Evolutionary conservation across 2,888 invertebrate species (phyloP), one percentile per base, ranked within the genome.

Genomic region (Calliopum simillimum): DNA sequence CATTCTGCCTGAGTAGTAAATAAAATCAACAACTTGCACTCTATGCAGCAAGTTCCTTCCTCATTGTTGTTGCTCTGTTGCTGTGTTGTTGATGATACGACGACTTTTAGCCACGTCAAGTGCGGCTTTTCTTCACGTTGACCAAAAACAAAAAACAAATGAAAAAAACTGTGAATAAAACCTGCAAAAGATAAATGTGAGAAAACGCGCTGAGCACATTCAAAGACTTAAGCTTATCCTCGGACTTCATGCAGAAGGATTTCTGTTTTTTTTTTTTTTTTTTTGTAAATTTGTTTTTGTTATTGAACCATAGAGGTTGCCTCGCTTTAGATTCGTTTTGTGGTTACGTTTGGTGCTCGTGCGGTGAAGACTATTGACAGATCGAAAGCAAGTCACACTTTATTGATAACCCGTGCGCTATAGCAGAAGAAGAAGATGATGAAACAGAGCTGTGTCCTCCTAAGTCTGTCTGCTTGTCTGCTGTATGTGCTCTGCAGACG

Each of bases 181-280:
- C 49, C 63, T 33, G 23, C 2, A 41, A 71, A 79, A 80, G 80
- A 81, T 80, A 80, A 80, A 80, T 80, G 81, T 80, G 81, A 80
- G 81, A 81, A 80, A 80, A 80, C 65, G 33, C 33, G 21, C n/a
- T 46, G 55, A 14, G 19, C 44, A 66, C 46, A 41, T 64, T 43
- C 64, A 53, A 49, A 23, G 72, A 69, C 25, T 68, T 64, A 55
- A 56, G 58, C 68, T 68, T 71, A 69, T 63, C 51, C 64, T 68
- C n/a, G 64, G 70, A 67, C 73, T 72, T 73, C 74, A 72, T 73
- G 67, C 61, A 33, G 33, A 33, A 33, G 33, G 8, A n/a, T n/a
- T 33, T 33, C 8, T 33, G 33, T 33, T 33, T 33, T 33, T 5
- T 33, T 33, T 33, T 3, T 33, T 33, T 33, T 33, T 33, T 33